Evolutionary conservation across 2,888 invertebrate species (phyloP), one percentile per base, ranked within the genome.

Genomic region (Rhingia campestris): DNA sequence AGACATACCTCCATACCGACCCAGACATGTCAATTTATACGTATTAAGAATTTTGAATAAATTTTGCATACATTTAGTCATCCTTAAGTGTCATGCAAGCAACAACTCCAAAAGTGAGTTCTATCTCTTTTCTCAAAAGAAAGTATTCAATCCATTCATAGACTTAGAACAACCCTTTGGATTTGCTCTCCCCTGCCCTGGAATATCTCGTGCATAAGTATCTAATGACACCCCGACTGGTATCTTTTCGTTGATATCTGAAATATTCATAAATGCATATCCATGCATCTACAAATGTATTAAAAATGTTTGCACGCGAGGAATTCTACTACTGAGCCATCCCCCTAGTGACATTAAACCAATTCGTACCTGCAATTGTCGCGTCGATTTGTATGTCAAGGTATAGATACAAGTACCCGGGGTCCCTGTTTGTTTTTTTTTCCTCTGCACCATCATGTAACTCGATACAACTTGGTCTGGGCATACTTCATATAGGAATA

Each of bases 261-360:
- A 64, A 64, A 49, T 37, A 63, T 49, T 63, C 37, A 63, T 63
- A 63, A 63, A 63, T 49, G 49, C 30, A 63, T 41, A 63, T 30
- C 35, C 37, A 63, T 49, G 47, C 47, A 37, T 30, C 22, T 49
- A 47, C 45, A 41, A 64, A 66, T 74, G 75, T 69, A 51, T 73
- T 66, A 32, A 22, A 79, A 79, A 22, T 73, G 73, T 51, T 79
- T 81, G 81, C 81, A 81, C 76, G 76, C 70, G 58, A 72, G 56
- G 32, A 69, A 49, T 77, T 56, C 35, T 72, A 63, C 35, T 33
- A 70, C 30, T 33, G 64, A n/a, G 22, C 22, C 22, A 22, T 22
- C 22, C 22, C 6, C 43, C n/a, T 41, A n/a, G 37, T 22, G 37
- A 37, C 37, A 75, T 67, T 30, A 49, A 59, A 81, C 64, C 76